phyloP scores from a whole-genome alignment of 2,113 vertebrate species.

The Syrrhaptes paradoxus region DNA sequence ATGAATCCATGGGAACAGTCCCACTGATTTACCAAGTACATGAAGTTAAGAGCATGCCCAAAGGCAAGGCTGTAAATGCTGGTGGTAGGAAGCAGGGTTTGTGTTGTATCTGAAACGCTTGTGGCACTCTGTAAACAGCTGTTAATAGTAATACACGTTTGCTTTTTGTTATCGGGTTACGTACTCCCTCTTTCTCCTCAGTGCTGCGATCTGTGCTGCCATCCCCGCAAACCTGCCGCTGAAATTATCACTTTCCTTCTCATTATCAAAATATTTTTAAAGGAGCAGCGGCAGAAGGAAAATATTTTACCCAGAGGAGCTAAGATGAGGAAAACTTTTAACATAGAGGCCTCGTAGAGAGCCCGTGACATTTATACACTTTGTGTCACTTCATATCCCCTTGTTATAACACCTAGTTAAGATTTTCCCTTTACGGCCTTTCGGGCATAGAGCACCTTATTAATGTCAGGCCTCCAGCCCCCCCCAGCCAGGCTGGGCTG shows the following conservation, averaged over 20 bases:
- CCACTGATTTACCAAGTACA: not conserved
- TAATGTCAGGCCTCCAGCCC: conserved; percentile 39
- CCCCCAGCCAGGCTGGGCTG: not conserved
- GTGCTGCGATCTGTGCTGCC: not conserved
- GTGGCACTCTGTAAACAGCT: not conserved
- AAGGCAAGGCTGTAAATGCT: not conserved
- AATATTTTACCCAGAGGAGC: not conserved
- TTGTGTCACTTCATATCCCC: conserved; percentile 51
- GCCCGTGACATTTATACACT: not conserved
- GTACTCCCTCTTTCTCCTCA: not conserved
- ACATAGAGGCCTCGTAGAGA: not conserved
- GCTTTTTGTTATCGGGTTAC: not conserved
- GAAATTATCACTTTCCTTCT: not conserved
- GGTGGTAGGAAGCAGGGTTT: not conserved
- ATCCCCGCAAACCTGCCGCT: not conserved
- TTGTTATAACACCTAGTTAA: conserved; percentile 68
- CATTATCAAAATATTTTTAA: not conserved
- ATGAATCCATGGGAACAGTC: not conserved
- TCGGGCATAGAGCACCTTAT: conserved; percentile 49
- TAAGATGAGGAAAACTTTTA: not conserved
- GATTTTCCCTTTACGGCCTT: conserved; percentile 61
- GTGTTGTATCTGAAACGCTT: not conserved
- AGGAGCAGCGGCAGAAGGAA: not conserved
- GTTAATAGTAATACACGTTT: not conserved
- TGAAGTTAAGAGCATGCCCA: not conserved